phyloP scores from a whole-genome alignment of 2,797 vertebrate genomes.

The Gallinago nigripennis region DNA sequence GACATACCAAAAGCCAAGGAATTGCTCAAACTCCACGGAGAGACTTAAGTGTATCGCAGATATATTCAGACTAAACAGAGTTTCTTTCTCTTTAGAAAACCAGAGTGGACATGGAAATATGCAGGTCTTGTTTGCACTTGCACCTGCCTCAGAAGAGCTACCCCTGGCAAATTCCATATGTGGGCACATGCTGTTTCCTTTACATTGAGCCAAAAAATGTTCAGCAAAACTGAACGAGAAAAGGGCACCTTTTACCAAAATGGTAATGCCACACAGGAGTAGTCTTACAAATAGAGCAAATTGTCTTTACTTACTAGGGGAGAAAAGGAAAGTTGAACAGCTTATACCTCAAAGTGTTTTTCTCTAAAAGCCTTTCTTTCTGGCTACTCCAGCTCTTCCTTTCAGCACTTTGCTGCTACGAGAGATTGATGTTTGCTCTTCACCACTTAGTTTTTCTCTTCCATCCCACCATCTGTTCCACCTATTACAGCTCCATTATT shows the following conservation, averaged over 20 bases:
- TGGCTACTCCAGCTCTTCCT: not conserved
- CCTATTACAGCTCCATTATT: not conserved
- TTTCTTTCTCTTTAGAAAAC: not conserved
- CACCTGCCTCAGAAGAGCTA: not conserved
- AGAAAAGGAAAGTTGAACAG: not conserved
- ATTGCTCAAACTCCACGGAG: not conserved
- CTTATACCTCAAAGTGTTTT: not conserved
- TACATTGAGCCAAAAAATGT: not conserved
- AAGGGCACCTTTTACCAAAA: not conserved
- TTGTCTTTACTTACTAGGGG: not conserved
- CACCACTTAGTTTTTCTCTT: not conserved
- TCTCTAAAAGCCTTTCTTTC: not conserved
- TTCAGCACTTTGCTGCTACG: not conserved
- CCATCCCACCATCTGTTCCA: not conserved
- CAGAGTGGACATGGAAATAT: accelerated
- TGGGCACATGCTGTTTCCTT: not conserved
- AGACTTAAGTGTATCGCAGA: not conserved
- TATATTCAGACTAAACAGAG: not conserved
- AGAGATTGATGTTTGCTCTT: not conserved
- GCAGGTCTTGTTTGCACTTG: not conserved
- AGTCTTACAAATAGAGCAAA: not conserved
- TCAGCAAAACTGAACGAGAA: not conserved
- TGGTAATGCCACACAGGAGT: too few species aligned
- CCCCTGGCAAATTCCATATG: not conserved
- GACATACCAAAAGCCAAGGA: not conserved